Percentiles rank a stretch among this genome's conserved stretches.
These are phyloP conservation scores for Chrysemys picta DNA, from an alignment of 2,113 vertebrate species.

Conservation along the genomic window DNA sequence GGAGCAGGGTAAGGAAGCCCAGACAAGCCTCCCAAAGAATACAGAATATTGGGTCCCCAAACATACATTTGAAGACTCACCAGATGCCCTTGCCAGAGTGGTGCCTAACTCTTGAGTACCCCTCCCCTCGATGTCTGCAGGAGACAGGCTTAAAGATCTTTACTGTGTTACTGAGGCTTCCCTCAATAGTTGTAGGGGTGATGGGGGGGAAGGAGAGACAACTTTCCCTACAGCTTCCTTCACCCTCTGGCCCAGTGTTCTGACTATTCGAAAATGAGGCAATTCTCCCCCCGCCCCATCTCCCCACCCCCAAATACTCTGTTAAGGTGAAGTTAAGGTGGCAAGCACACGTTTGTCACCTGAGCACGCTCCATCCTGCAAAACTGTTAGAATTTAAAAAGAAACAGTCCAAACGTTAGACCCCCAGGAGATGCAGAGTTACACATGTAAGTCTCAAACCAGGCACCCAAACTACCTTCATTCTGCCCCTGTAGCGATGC, in stretches of 20 bases:
- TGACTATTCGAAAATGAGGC: neutral
- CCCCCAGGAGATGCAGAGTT: neutral
- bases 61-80: neutral
- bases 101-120: neutral
- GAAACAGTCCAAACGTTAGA: slow-evolving; percentile 40
- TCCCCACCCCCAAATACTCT: slow-evolving; percentile 54
- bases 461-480: slow-evolving; percentile 72
- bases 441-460: slow-evolving; percentile 56
- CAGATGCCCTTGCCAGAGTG: neutral
- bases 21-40: neutral
- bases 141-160: neutral
- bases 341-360: slow-evolving; percentile 35
- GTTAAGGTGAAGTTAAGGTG: slow-evolving; percentile 60
- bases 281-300: neutral
- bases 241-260: neutral
- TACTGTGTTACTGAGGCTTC: neutral
- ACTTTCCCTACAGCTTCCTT: neutral
- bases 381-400: slow-evolving; percentile 35
- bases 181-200: neutral
- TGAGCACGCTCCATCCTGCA: slow-evolving; percentile 36
- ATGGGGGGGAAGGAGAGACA: neutral
- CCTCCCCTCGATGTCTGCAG: neutral
- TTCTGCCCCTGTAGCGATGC: slow-evolving; percentile 66
- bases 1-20: neutral
- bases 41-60: neutral